Evolutionary conservation across 2,113 vertebrate species (phyloP), one percentile per base, ranked within the genome.

Genomic region (Micronycteris hirsuta): DNA sequence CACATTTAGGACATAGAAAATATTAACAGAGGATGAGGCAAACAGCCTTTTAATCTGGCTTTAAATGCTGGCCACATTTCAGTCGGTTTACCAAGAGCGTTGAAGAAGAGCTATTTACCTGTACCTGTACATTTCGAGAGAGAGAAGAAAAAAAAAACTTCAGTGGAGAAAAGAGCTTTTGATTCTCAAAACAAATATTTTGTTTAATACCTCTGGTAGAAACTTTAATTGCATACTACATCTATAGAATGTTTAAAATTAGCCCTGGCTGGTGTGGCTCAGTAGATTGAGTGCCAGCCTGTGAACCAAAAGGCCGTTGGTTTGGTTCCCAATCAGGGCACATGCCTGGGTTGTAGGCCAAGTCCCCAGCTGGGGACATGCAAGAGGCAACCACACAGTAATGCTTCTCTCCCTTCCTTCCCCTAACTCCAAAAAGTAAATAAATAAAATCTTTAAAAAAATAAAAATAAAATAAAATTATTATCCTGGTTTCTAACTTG

Each of bases 31-130:
- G 24, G 67, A 94, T 12, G 8, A 93, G 82, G 68, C 83, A 77
- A 67, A 11, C 38, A 85, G 36, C 22, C 92, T 95, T 97, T 96
- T 93, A 88, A 95, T 96, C 52, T 41, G 31, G 65, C 33, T 81
- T 93, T 95, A 95, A 96, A 77, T 4, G 31, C 36, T 93, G 58
- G 28, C 84, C 87, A 71, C 26, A 56, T 95, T 92, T 97, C 71
- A 95, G 47, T 38, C 81, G 45, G 71, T 84, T 92, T 96, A 65
- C 52, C 95, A 92, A 92, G 15, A 86, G 70, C 94, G 92, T 77
- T 94, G 81, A 94, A 97, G 65, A 95, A 93, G 45, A 89, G 83
- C 70, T 93, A 76, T 86, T 11, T 83, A 87, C 43, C 33, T 91
- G 38, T 86, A 71, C 70, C n/a, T n/a, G n/a, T n/a, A n/a, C 86